phyloP scores from a whole-genome alignment of 2,797 vertebrate genomes.

The Pagetopsis macropterus region DNA sequence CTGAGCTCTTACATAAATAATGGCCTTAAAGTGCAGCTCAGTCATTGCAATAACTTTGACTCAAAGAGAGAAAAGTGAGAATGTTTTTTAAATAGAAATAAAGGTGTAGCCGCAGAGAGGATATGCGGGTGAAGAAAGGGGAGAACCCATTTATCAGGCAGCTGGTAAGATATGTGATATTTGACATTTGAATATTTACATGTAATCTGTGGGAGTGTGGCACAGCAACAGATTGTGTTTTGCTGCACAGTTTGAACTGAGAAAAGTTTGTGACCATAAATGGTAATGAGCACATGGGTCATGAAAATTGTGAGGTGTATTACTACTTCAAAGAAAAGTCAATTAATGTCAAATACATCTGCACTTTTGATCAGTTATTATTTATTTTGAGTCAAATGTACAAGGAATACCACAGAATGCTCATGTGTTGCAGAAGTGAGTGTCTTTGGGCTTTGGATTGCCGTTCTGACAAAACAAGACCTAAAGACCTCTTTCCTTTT shows the following conservation, averaged over 20 bases:
- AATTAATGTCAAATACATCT: background rate
- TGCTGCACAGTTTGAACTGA: slow-evolving; percentile 14
- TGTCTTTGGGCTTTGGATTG: no score
- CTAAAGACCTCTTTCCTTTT: no score
- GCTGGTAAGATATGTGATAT: slow-evolving; percentile 8
- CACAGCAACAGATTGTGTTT: slow-evolving; percentile 1
- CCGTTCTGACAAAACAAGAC: no score
- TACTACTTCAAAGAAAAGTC: background rate
- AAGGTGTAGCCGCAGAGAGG: slow-evolving; percentile 7
- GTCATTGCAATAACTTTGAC: slow-evolving; percentile 57
- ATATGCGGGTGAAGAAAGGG: slow-evolving; percentile 2
- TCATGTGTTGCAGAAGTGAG: no score
- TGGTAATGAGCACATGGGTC: slow-evolving; percentile 1
- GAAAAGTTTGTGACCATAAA: background rate
- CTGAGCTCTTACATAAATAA: slow-evolving; percentile 56
- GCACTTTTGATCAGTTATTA: no score
- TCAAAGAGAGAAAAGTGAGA: slow-evolving; percentile 30
- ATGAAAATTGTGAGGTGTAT: background rate
- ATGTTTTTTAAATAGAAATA: slow-evolving; percentile 22
- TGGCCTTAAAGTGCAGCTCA: slow-evolving; percentile 54
- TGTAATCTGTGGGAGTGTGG: slow-evolving; percentile 4
- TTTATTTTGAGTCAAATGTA: no score
- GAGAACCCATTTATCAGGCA: slow-evolving; percentile 15
- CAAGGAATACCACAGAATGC: no score
- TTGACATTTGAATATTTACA: slow-evolving; percentile 2